Evolutionary conservation across 2,888 invertebrate species (phyloP).

Genomic region (Ophioninae sp.): DNA sequence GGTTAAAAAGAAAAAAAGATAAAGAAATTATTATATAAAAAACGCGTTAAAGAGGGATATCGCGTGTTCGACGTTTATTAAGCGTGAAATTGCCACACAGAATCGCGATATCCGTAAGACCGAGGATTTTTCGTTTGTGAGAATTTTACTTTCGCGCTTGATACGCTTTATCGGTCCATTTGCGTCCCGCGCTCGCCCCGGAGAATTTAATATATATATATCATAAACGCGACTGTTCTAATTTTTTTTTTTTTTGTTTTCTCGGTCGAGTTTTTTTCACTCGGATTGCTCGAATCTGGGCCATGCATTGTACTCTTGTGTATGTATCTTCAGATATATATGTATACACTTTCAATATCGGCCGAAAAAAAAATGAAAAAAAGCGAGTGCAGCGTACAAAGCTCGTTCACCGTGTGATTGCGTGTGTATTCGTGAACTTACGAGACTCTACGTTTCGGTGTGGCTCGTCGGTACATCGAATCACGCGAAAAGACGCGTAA

Average conservation of each 20-base stretch:
- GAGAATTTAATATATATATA: constrained; percentile 21
- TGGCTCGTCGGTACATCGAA: constrained; percentile 38
- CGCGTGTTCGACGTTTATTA: constrained; percentile 11
- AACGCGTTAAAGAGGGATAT: constrained; percentile 10
- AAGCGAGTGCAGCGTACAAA: constrained; percentile 61
- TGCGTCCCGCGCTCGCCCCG: constrained; percentile 20
- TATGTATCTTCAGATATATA: background rate
- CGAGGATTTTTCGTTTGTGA: background rate
- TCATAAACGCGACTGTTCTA: constrained; percentile 18
- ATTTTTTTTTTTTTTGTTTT: constrained; percentile 11
- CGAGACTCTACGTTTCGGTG: constrained; percentile 52
- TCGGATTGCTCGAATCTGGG: constrained; percentile 36
- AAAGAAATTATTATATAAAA: background rate
- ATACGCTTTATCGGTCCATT: constrained; percentile 22
- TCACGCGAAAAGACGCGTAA: background rate
- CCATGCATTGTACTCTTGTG: constrained; percentile 36
- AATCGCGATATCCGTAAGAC: constrained; percentile 41
- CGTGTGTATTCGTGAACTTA: constrained; percentile 35
- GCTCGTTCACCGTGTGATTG: constrained; percentile 38
- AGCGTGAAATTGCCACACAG: constrained; percentile 47
- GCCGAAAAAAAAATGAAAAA: constrained; percentile 24
- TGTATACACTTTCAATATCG: background rate
- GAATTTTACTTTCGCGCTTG: constrained; percentile 14
- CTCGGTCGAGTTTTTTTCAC: constrained; percentile 5
- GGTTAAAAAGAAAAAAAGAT: background rate